Conservation (phyloP, 2,113 vertebrate genomes). For the Phodopus roborovskii region DNA sequence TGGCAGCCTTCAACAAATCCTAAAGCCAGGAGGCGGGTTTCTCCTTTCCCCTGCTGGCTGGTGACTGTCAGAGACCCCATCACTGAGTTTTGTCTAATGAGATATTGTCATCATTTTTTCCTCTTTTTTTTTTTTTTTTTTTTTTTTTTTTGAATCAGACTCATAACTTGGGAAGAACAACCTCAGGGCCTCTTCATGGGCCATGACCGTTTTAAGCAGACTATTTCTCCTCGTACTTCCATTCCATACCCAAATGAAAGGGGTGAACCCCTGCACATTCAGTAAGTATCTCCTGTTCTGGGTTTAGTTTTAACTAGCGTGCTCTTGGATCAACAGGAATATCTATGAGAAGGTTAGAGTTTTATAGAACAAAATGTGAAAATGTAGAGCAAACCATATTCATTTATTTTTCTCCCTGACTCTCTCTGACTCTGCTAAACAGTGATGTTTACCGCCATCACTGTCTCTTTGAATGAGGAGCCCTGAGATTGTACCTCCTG, state of each 20-base stretch:
- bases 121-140: slow-evolving; percentile 21
- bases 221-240: slow-evolving; percentile 19
- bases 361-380: slow-evolving; percentile 54
- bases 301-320: slow-evolving; percentile 40
- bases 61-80: slow-evolving; percentile 54
- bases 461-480: slow-evolving; percentile 42
- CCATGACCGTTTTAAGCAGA: slow-evolving; percentile 30
- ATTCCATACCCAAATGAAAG: background rate
- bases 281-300: slow-evolving; percentile 24
- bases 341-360: background rate
- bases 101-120: slow-evolving; percentile 41
- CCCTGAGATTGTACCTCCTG: slow-evolving; percentile 37
- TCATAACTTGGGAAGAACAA: slow-evolving; percentile 30
- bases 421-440: slow-evolving; percentile 50
- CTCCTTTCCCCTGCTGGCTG: background rate
- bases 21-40: slow-evolving; percentile 69
- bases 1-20: slow-evolving; percentile 91
- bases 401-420: slow-evolving; percentile 58
- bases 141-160: slow-evolving; percentile 64
- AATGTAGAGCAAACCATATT: slow-evolving; percentile 56
- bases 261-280: background rate
- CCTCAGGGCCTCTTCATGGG: slow-evolving; percentile 47
- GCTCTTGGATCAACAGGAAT: slow-evolving; percentile 51
- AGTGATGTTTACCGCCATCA: slow-evolving; percentile 39
- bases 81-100: slow-evolving; percentile 58